phyloP scores from a whole-genome alignment of 2,888 invertebrate species.

The Diabrotica balteata region DNA sequence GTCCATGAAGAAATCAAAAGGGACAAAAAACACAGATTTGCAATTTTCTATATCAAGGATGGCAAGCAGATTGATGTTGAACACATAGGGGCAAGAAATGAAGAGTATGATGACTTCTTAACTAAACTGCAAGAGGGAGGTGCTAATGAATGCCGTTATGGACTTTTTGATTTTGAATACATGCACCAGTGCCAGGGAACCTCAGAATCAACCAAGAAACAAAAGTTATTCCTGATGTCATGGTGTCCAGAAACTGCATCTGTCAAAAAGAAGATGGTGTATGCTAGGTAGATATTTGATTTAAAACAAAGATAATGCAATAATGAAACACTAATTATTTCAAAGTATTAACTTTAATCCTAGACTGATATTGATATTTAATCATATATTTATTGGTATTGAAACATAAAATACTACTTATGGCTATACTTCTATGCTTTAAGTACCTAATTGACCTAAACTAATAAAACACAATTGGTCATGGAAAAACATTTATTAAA shows the following conservation, averaged over 20 bases:
- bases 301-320: not conserved
- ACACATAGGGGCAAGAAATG: conserved; percentile 87
- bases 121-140: conserved; percentile 91
- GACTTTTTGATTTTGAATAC: conserved; percentile 97
- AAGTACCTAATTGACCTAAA: too few species aligned
- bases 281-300: conserved; percentile 67
- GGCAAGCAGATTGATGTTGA: conserved; percentile 97
- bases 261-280: conserved; percentile 87
- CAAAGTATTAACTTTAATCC: too few species aligned
- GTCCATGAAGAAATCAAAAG: conserved; percentile 97
- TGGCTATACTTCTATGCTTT: too few species aligned
- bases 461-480: too few species aligned
- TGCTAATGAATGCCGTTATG: conserved; percentile 96
- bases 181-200: conserved; percentile 97
- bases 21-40: conserved; percentile 96
- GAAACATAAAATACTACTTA: too few species aligned
- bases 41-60: conserved; percentile 94
- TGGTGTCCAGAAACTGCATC: conserved; percentile 99
- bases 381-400: too few species aligned
- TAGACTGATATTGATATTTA: too few species aligned
- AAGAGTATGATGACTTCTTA: conserved; percentile 93
- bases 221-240: conserved; percentile 96
- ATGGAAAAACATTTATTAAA: too few species aligned
- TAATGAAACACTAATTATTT: too few species aligned
- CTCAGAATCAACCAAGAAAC: conserved; percentile 96